phyloP scores from a whole-genome alignment of 1,140 invertebrate genomes.

The Samia ricini region DNA sequence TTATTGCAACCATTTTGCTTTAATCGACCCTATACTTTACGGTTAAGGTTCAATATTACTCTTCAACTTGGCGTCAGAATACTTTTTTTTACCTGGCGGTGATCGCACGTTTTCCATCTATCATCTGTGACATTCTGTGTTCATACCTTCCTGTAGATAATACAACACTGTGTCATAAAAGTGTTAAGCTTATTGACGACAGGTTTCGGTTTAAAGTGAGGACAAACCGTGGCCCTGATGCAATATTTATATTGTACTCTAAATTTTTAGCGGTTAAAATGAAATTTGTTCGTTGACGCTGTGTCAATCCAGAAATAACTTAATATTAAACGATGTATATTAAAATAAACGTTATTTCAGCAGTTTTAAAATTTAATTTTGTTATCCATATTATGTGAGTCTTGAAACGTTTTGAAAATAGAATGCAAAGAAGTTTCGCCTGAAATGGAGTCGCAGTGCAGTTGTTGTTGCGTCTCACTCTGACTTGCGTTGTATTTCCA shows the following conservation, averaged over 20 bases:
- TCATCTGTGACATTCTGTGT: slow-evolving; percentile 12
- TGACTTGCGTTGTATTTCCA: not conserved
- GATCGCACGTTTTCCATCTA: slow-evolving; percentile 40
- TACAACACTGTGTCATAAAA: slow-evolving; percentile 18
- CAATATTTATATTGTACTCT: slow-evolving; percentile 70
- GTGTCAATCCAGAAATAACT: slow-evolving; percentile 59
- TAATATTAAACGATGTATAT: not conserved
- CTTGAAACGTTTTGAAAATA: slow-evolving; percentile 29
- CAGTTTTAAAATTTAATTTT: slow-evolving; percentile 14
- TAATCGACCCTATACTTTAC: slow-evolving; percentile 17
- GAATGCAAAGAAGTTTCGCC: slow-evolving; percentile 39
- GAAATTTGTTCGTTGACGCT: slow-evolving; percentile 63
- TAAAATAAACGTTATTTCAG: slow-evolving; percentile 21
- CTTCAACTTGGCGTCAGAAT: slow-evolving; percentile 14
- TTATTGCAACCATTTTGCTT: slow-evolving; percentile 16
- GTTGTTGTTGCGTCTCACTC: slow-evolving; percentile 31
- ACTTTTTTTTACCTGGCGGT: slow-evolving; percentile 52
- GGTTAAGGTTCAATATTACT: slow-evolving; percentile 20
- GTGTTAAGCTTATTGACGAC: not conserved
- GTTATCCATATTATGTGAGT: not conserved
- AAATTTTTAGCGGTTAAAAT: slow-evolving; percentile 69
- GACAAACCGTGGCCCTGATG: slow-evolving; percentile 34
- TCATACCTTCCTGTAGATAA: slow-evolving; percentile 4
- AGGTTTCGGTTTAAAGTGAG: slow-evolving; percentile 30
- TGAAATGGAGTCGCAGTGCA: slow-evolving; percentile 62